phyloP scores from a whole-genome alignment of 2,113 vertebrate species.

The Sinosuthora webbiana region DNA sequence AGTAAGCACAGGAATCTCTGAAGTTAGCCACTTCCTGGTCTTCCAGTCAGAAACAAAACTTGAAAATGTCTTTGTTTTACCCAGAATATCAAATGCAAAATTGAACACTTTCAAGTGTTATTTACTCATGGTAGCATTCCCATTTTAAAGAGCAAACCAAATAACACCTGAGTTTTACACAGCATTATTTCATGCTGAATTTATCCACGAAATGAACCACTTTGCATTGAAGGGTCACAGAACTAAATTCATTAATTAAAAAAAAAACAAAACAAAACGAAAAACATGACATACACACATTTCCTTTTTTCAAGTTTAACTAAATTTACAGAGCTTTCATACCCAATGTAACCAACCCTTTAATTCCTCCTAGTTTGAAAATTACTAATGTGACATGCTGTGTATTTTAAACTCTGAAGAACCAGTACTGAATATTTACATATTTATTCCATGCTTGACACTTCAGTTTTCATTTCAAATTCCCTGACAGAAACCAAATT shows the following conservation, averaged over 20 bases:
- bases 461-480: not conserved
- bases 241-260: not conserved
- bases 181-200: not conserved
- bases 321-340: not conserved
- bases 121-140: not conserved
- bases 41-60: not conserved
- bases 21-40: not conserved
- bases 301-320: not conserved
- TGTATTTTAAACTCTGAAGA: not conserved
- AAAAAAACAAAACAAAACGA: not conserved
- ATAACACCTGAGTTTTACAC: not conserved
- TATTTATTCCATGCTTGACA: constrained; percentile 2
- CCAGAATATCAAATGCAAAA: not conserved
- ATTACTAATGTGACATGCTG: not conserved
- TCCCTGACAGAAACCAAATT: not conserved
- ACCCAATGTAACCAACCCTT: not conserved
- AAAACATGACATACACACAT: not conserved
- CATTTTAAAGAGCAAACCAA: not conserved
- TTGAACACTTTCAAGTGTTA: not conserved
- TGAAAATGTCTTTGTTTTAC: not conserved
- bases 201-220: not conserved
- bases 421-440: constrained; percentile 35
- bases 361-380: not conserved
- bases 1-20: fast-evolving
- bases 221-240: not conserved